phyloP scores from a whole-genome alignment of 1,140 invertebrate genomes.

The Calliphora vicina region DNA sequence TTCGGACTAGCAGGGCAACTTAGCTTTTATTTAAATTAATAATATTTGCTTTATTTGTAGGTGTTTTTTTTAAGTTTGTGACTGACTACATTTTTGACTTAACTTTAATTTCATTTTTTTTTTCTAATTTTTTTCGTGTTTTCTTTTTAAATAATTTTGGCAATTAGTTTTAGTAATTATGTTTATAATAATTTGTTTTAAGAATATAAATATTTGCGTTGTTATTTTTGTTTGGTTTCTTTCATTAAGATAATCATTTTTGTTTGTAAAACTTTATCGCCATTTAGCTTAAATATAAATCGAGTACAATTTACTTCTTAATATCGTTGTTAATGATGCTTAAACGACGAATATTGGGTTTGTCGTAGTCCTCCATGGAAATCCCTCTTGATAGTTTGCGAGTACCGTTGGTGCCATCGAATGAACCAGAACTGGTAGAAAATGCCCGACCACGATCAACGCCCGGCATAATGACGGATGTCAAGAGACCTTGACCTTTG shows the following conservation, averaged over 20 bases:
- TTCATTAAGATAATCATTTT: neutral
- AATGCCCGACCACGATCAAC: conserved; percentile 71
- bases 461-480: conserved; percentile 76
- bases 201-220: conserved; percentile 22
- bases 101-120: neutral
- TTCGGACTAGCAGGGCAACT: too few species aligned
- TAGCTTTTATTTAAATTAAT: too few species aligned
- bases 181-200: neutral
- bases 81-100: neutral
- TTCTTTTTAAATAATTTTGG: too few species aligned
- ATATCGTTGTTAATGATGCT: conserved; percentile 68
- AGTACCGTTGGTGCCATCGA: conserved; percentile 51
- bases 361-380: conserved; percentile 86
- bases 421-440: conserved; percentile 67
- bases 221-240: conserved; percentile 4
- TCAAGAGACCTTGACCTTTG: conserved; percentile 80
- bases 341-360: conserved; percentile 77
- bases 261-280: too few species aligned
- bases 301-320: conserved; percentile 51
- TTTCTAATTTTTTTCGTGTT: neutral
- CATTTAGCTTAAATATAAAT: too few species aligned
- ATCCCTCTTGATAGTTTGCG: conserved; percentile 72
- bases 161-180: neutral
- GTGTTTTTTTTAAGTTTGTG: neutral
- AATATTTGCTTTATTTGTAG: too few species aligned